Conservation (phyloP, 2,113 vertebrate genomes). For the Protomyctophum bolini region DNA sequence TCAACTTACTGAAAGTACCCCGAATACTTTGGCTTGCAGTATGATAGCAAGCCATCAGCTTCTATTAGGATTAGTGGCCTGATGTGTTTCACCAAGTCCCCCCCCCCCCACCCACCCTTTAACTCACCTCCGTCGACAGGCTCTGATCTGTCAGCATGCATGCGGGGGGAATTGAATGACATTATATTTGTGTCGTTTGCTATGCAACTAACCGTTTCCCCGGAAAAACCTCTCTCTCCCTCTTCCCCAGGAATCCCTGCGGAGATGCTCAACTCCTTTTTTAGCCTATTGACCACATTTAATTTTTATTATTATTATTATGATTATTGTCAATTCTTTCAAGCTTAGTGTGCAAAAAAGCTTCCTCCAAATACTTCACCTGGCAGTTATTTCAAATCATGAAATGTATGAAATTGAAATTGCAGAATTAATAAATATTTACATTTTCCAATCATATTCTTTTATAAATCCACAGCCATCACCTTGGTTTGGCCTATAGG, state of each 20-base stretch:
- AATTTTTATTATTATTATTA: slow-evolving; percentile 21
- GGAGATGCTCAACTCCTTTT: slow-evolving; percentile 11
- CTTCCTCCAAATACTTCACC: too few relatives aligned
- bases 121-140: slow-evolving; percentile 50
- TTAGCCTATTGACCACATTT: slow-evolving; percentile 2
- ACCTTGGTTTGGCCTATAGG: too few relatives aligned
- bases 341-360: too few relatives aligned
- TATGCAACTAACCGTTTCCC: slow-evolving; percentile 30
- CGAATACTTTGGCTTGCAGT: slow-evolving; percentile 68
- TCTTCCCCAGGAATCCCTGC: neutral
- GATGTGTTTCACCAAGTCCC: slow-evolving; percentile 62
- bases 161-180: slow-evolving; percentile 11
- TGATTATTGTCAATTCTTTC: neutral
- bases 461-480: too few relatives aligned
- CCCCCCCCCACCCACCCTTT: slow-evolving; percentile 65
- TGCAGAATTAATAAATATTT: too few relatives aligned
- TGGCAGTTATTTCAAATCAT: too few relatives aligned
- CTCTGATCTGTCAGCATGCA: slow-evolving; percentile 37
- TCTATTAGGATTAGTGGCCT: slow-evolving; percentile 74
- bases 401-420: too few relatives aligned
- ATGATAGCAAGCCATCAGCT: slow-evolving; percentile 74
- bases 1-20: slow-evolving; percentile 46
- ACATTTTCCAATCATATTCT: too few relatives aligned
- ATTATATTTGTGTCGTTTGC: slow-evolving; percentile 45
- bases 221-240: slow-evolving; percentile 1